These are phyloP conservation scores for Mustela nigripes DNA, from an alignment of 2,113 vertebrate genomes.

Conservation along the genomic window DNA sequence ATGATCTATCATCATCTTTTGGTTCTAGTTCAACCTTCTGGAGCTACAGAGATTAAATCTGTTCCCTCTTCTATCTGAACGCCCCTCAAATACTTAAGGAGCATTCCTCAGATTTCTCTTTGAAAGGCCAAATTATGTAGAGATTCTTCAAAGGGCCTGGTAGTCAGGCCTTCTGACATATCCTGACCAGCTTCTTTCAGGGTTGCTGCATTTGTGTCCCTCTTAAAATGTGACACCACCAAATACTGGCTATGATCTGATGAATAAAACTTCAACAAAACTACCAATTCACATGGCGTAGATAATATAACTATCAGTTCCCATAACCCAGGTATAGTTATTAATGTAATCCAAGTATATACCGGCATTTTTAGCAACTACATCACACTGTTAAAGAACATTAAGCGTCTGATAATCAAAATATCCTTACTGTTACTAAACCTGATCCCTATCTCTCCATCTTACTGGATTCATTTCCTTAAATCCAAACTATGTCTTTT, in stretches of 20 bases:
- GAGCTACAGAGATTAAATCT: not conserved
- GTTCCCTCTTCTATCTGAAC: not conserved
- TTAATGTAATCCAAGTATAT: not conserved
- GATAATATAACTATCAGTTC: not conserved
- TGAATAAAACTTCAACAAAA: conserved; percentile 19
- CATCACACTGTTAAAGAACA: not conserved
- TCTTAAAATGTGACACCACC: not conserved
- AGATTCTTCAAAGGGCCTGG: not conserved
- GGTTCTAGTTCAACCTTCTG: not conserved
- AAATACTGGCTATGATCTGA: not conserved
- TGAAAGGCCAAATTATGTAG: not conserved
- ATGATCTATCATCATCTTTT: not conserved
- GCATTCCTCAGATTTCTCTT: not conserved
- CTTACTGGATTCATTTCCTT: not conserved
- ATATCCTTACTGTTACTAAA: not conserved
- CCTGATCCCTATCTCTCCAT: not conserved
- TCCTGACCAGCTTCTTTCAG: not conserved
- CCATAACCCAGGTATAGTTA: not conserved
- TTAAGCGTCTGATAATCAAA: not conserved
- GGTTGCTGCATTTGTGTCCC: not conserved
- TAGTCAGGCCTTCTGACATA: not conserved
- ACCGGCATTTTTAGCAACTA: conserved; percentile 5
- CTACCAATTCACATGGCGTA: not conserved
- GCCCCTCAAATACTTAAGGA: not conserved
- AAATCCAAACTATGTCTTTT: not conserved